These are phyloP conservation scores for Camponotus floridanus DNA, from an alignment of 1,140 invertebrate genomes.

Conservation along the genomic window DNA sequence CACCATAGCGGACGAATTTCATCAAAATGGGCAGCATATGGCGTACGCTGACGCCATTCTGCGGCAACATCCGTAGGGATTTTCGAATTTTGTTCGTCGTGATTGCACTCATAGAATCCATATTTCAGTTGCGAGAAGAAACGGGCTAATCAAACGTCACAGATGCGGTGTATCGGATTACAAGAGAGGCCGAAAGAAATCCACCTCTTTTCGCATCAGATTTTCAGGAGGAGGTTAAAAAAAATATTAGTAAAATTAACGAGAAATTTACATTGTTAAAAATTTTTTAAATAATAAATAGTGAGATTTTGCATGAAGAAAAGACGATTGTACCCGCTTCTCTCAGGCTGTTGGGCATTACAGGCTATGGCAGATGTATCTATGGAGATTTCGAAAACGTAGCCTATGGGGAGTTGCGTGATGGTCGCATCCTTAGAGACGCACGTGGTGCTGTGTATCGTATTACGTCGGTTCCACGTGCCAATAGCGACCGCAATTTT, in stretches of 20 bases:
- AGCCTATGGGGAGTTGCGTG: constrained; percentile 64
- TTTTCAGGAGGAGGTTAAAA: background rate
- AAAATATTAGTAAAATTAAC: background rate
- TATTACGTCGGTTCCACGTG: constrained; percentile 79
- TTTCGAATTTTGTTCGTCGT: constrained; percentile 64
- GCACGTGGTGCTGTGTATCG: constrained; percentile 76
- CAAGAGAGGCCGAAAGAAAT: background rate
- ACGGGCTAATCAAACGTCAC: constrained; percentile 40
- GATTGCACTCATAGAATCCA: constrained; percentile 72
- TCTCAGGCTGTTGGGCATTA: background rate
- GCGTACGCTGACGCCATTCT: constrained; percentile 80
- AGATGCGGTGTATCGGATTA: constrained; percentile 19
- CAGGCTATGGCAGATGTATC: constrained; percentile 61
- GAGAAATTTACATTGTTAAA: background rate
- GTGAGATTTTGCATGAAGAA: background rate
- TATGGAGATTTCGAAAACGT: constrained; percentile 67
- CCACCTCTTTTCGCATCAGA: background rate
- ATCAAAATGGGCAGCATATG: constrained; percentile 83
- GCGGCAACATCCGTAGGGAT: constrained; percentile 77
- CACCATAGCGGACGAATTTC: constrained; percentile 60
- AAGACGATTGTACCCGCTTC: constrained; percentile 5
- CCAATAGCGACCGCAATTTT: constrained; percentile 81
- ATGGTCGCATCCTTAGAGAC: constrained; percentile 65
- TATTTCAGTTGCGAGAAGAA: constrained; percentile 36
- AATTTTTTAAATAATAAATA: background rate